These are phyloP conservation scores for Stichopus chloronotus DNA, from an alignment of 35 echinoderm and acorn worm genomes.

Conservation along the genomic window DNA sequence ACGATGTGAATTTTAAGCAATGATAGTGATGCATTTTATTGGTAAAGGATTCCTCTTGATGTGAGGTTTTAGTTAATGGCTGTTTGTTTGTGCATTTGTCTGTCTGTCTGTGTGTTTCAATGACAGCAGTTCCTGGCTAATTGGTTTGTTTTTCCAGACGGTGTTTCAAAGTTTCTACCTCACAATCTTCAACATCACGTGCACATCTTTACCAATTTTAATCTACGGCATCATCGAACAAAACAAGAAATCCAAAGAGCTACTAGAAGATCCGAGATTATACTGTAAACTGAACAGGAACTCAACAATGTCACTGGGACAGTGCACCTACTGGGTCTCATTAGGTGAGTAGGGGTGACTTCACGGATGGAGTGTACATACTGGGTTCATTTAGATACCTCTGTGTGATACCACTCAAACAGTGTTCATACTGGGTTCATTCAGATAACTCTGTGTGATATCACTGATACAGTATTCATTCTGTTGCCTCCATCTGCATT, in stretches of 20 bases:
- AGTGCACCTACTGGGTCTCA: slow-evolving; percentile 73
- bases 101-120: too few relatives aligned
- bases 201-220: slow-evolving; percentile 82
- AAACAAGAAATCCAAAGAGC: slow-evolving; percentile 60
- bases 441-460: too few relatives aligned
- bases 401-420: background rate
- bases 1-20: too few relatives aligned
- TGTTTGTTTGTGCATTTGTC: too few relatives aligned
- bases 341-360: slow-evolving; percentile 61
- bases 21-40: too few relatives aligned
- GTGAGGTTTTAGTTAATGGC: too few relatives aligned
- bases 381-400: background rate
- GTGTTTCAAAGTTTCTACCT: slow-evolving; percentile 94
- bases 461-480: too few relatives aligned
- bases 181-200: slow-evolving; percentile 93
- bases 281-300: slow-evolving; percentile 78
- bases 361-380: background rate
- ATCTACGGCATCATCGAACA: slow-evolving; percentile 93
- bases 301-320: slow-evolving; percentile 43
- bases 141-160: slow-evolving; percentile 63
- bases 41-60: too few relatives aligned
- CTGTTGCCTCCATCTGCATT: too few relatives aligned
- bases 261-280: slow-evolving; percentile 70
- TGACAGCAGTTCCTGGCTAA: background rate
- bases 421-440: too few relatives aligned